Conservation (phyloP, 1,140 invertebrate genomes). For the Nasonia giraulti region DNA sequence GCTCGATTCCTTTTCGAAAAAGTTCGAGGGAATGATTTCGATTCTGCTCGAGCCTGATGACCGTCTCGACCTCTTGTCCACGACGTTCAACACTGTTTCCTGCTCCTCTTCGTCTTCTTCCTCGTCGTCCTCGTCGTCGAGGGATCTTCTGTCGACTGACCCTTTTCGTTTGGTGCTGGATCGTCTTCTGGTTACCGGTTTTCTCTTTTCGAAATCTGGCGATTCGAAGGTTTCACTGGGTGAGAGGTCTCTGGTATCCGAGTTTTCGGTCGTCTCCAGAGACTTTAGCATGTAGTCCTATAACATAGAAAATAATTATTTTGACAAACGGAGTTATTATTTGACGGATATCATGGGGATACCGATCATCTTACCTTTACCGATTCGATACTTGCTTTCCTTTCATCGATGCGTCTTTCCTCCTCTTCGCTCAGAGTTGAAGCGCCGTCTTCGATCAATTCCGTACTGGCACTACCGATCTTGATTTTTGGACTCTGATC, state of each 20-base stretch:
- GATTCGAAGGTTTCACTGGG: neutral
- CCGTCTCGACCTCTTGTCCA: constrained; percentile 29
- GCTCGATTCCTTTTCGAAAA: constrained; percentile 33
- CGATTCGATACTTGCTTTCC: neutral
- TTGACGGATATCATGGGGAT: neutral
- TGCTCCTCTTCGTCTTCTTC: constrained; percentile 40
- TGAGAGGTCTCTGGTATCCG: neutral
- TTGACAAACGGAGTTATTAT: neutral
- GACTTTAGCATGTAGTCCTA: constrained; percentile 21
- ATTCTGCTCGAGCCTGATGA: constrained; percentile 45
- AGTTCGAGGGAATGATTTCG: constrained; percentile 42
- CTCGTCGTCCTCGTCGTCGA: neutral
- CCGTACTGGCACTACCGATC: constrained; percentile 48
- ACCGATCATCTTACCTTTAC: constrained; percentile 20
- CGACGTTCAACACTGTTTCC: constrained; percentile 24
- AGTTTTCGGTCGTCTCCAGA: neutral
- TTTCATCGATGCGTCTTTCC: neutral
- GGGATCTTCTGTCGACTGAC: neutral
- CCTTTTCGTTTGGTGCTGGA: constrained; percentile 14
- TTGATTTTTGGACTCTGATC: constrained; percentile 60
- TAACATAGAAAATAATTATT: neutral
- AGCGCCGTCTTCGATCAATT: constrained; percentile 15
- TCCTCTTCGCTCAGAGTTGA: constrained; percentile 20
- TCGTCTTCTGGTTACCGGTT: neutral
- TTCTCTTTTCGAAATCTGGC: neutral